Base-by-base conservation (phyloP, 2,113 vertebrate genomes). In the Phodopus roborovskii region DNA sequence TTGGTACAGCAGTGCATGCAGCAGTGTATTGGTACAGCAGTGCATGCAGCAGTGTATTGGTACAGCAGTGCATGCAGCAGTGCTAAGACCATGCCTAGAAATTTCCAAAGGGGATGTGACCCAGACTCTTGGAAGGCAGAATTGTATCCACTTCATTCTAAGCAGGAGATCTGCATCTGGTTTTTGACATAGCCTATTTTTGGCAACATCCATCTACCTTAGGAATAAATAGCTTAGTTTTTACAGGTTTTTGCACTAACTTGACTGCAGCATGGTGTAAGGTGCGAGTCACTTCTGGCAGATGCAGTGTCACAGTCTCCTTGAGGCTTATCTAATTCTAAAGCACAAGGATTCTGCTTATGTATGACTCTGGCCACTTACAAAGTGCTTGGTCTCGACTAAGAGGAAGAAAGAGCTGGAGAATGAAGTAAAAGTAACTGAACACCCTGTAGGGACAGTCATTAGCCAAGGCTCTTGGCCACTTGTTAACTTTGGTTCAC, bases 181-280 rank as follows among this genome's bases (percentile, higher is more conserved):
- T 66, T 95, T 48, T 85, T 91, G 42, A 91, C 66, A 60, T 93
- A 88, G 75, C 20, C 79, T 68, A n/a, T 93, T 82, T 62, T 82
- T 71, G 92, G 88, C 79, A 88, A 30, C 36, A 74, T 26, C 33
- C 30, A 33, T 81, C 62, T 19, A 64, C 75, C 17, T 91, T 88
- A 89, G 66, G 83, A 88, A 64, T 58, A 82, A 90, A 87, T 6
- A 20, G 33, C 78, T 20, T 64, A n/a, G 26, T 90, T 84, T 83
- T 88, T 88, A 15, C 1, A 36, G 20, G 17, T 70, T 50, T 94
- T 79, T 74, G 9, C 26, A 77, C 9, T 66, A 39, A 84, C 1
- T 75, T 62, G 62, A 84, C 75, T 68, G 56, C 66, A 88, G 71
- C 0, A 0, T 17, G 39, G 50, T 78, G 56, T 78, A 16, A 81